Conservation (phyloP, 2,888 invertebrate species). For the Salticus scenicus region DNA sequence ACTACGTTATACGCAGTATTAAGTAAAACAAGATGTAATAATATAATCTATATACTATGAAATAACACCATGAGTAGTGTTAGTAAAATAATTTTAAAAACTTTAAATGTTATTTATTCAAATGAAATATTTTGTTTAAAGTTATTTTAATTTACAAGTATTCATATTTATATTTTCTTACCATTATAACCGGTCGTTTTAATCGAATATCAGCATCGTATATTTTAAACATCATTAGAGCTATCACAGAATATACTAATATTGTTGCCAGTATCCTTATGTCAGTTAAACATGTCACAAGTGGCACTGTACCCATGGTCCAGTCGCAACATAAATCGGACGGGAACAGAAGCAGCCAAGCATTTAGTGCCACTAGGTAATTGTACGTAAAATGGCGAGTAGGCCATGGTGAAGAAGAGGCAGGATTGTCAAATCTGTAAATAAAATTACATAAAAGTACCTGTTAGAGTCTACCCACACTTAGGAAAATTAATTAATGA, state of each 20-base stretch:
- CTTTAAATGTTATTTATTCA: too few relatives aligned
- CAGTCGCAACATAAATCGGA: slow-evolving; percentile 96
- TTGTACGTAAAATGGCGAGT: slow-evolving; percentile 92
- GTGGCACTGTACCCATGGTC: slow-evolving; percentile 97
- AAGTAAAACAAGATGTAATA: too few relatives aligned
- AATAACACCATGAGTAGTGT: too few relatives aligned
- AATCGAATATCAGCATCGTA: slow-evolving; percentile 2
- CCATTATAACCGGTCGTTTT: slow-evolving; percentile 34
- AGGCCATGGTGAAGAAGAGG: slow-evolving; percentile 89
- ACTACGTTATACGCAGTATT: too few relatives aligned
- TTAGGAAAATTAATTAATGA: too few relatives aligned
- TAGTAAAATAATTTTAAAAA: too few relatives aligned
- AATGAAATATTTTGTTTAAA: too few relatives aligned
- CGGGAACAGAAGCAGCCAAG: slow-evolving; percentile 92
- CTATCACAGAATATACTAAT: slow-evolving; percentile 50
- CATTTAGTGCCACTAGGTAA: slow-evolving; percentile 91
- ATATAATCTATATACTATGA: too few relatives aligned
- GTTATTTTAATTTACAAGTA: too few relatives aligned
- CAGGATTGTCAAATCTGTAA: slow-evolving; percentile 96
- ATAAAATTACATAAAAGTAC: too few relatives aligned
- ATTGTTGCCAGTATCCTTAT: slow-evolving; percentile 86
- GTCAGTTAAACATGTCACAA: slow-evolving; percentile 87
- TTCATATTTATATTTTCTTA: too few relatives aligned
- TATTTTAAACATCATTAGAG: slow-evolving; percentile 38
- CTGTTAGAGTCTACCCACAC: too few relatives aligned